Evolutionary conservation across 2,888 invertebrate genomes (phyloP).

Genomic region (Leptogaster cylindrica): DNA sequence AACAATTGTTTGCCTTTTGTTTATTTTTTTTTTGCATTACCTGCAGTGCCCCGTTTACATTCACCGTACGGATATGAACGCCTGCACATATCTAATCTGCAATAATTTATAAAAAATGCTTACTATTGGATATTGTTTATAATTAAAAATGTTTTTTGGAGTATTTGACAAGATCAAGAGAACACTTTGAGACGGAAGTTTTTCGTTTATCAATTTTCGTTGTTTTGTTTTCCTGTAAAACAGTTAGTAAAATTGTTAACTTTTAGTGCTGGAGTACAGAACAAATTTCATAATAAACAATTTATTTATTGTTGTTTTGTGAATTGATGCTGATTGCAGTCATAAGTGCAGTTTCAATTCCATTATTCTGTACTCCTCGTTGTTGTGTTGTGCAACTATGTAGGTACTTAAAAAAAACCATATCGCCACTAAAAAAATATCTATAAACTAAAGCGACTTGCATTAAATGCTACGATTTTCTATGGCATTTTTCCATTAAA

Average conservation of each 20-base stretch:
- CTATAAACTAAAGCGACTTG: conserved; percentile 26
- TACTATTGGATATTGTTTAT: background rate
- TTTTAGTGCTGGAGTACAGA: conserved; percentile 28
- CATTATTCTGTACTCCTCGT: conserved; percentile 17
- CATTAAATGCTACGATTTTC: too few relatives aligned
- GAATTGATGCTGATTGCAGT: conserved; percentile 3
- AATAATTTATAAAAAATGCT: conserved; percentile 62
- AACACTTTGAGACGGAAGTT: too few relatives aligned
- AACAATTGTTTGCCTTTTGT: conserved; percentile 11
- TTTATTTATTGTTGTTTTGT: background rate
- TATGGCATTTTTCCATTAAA: conserved; percentile 37
- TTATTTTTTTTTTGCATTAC: conserved; percentile 66
- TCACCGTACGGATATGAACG: conserved; percentile 91
- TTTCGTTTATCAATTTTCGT: too few relatives aligned
- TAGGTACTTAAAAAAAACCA: background rate
- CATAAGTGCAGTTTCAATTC: conserved; percentile 14
- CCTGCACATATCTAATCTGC: conserved; percentile 99
- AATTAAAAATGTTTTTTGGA: conserved; percentile 8
- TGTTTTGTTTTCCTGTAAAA: conserved; percentile 31
- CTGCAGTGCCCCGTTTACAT: conserved; percentile 98
- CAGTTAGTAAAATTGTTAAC: conserved; percentile 35
- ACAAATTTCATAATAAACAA: background rate
- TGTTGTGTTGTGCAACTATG: background rate
- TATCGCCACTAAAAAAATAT: conserved; percentile 13
- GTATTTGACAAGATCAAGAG: background rate